These are phyloP conservation scores for Erinaceus europaeus DNA, from an alignment of 2,113 vertebrate species.

Conservation along the genomic window DNA sequence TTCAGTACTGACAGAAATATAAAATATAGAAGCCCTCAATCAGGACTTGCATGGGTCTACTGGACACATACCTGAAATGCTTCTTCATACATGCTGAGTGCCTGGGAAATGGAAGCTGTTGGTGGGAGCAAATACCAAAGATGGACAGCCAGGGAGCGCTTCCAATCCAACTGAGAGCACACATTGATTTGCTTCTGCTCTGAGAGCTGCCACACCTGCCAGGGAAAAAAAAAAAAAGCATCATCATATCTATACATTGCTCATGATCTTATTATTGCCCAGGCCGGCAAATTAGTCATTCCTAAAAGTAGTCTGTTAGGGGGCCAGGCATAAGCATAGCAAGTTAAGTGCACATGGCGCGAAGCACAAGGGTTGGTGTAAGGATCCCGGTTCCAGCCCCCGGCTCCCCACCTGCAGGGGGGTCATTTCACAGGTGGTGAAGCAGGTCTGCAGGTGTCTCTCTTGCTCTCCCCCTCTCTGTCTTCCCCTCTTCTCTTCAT, in stretches of 20 bases:
- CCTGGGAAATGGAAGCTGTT: slow-evolving; percentile 90
- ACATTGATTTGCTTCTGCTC: slow-evolving; percentile 89
- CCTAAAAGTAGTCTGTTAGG: background rate
- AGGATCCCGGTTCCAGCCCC: too few relatives aligned
- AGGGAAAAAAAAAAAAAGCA: background rate
- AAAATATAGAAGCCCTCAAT: too few relatives aligned
- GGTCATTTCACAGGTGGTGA: too few relatives aligned
- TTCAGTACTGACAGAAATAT: too few relatives aligned
- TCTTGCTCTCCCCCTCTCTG: too few relatives aligned
- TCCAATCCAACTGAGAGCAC: slow-evolving; percentile 94
- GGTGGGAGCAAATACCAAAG: slow-evolving; percentile 97
- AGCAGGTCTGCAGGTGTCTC: too few relatives aligned
- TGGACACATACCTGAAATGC: slow-evolving; percentile 89
- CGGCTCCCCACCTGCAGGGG: too few relatives aligned
- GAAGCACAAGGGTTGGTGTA: too few relatives aligned
- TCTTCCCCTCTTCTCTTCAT: too few relatives aligned
- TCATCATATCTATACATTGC: background rate
- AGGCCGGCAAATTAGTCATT: background rate
- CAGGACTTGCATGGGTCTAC: background rate
- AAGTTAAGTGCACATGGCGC: too few relatives aligned
- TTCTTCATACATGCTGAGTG: slow-evolving; percentile 88
- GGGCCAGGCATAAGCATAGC: too few relatives aligned
- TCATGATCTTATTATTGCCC: background rate
- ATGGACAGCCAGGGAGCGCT: slow-evolving; percentile 91
- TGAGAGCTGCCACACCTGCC: slow-evolving; percentile 93